These are phyloP conservation scores for Cephalopholis sonnerati DNA, from an alignment of 2,113 vertebrate species.

Conservation along the genomic window DNA sequence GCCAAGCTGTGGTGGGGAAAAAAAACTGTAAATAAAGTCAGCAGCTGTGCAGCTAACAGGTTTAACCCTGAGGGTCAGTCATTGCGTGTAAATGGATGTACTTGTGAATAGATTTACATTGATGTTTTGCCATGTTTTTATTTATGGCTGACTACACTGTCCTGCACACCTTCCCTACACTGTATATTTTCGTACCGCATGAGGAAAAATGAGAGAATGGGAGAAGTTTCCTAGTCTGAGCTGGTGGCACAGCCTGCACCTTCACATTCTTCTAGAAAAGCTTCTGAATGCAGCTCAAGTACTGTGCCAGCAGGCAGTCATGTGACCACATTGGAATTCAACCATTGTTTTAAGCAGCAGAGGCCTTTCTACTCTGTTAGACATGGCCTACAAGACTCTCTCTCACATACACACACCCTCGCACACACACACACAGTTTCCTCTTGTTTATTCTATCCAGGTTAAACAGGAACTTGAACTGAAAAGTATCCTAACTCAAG, in stretches of 20 bases:
- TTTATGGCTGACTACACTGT: not conserved
- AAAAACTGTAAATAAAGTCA: constrained; percentile 10
- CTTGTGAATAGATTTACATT: not conserved
- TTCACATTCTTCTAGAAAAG: constrained; percentile 69
- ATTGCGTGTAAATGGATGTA: not conserved
- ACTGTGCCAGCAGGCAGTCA: constrained; percentile 75
- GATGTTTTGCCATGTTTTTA: not conserved
- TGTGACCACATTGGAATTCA: constrained; percentile 83
- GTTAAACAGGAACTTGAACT: constrained; percentile 64
- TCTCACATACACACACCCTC: not conserved
- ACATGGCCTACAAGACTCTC: constrained; percentile 24
- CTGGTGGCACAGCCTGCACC: constrained; percentile 59
- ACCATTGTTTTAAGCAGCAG: constrained; percentile 80
- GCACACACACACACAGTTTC: constrained; percentile 15
- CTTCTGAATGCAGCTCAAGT: constrained; percentile 68
- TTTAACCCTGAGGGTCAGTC: not conserved
- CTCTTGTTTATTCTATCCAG: constrained; percentile 58
- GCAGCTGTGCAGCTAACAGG: constrained; percentile 13
- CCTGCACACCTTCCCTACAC: not conserved
- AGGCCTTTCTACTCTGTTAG: constrained; percentile 56
- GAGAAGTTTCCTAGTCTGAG: constrained; percentile 37
- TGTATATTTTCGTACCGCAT: not conserved
- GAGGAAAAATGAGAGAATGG: constrained; percentile 15
- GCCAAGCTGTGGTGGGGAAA: not conserved
- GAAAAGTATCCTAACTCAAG: constrained; percentile 49